Evolutionary conservation across 1,140 invertebrate genomes (phyloP).

Genomic region (Philopotamus ludificatus): DNA sequence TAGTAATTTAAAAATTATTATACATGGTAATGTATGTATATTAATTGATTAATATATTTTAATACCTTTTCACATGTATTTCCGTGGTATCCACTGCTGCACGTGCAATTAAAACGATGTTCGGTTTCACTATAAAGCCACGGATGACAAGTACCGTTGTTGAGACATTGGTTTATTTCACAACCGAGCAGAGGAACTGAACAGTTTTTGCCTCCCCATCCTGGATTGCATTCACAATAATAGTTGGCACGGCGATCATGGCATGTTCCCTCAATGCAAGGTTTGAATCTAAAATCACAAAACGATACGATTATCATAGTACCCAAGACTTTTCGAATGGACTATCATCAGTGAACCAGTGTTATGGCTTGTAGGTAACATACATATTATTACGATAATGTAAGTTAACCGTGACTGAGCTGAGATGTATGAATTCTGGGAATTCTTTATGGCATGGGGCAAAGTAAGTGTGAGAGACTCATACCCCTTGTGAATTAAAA

Average conservation of each 20-base stretch:
- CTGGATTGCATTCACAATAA: slow-evolving; percentile 73
- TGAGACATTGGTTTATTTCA: slow-evolving; percentile 69
- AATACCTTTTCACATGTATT: slow-evolving; percentile 70
- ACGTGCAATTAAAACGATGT: slow-evolving; percentile 84
- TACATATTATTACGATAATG: too few relatives aligned
- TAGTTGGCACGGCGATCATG: slow-evolving; percentile 76
- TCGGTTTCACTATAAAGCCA: slow-evolving; percentile 74
- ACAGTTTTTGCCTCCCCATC: slow-evolving; percentile 91
- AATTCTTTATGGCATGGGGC: too few relatives aligned
- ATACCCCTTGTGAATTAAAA: too few relatives aligned
- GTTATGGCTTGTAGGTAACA: too few relatives aligned
- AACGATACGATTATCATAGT: not conserved
- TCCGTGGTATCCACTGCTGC: slow-evolving; percentile 77
- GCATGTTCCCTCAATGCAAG: slow-evolving; percentile 80
- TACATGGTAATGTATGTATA: not conserved
- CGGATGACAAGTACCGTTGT: slow-evolving; percentile 80
- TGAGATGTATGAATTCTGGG: too few relatives aligned
- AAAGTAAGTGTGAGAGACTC: too few relatives aligned
- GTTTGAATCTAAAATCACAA: slow-evolving; percentile 52
- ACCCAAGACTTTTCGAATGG: too few relatives aligned
- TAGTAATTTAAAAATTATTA: slow-evolving; percentile 15
- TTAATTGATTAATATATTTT: not conserved
- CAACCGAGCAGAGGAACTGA: slow-evolving; percentile 79
- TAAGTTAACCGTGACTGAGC: too few relatives aligned
- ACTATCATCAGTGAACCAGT: too few relatives aligned